A percentile compares a stretch with the other conserved stretches of the same genome.
phyloP scores from a whole-genome alignment of 2,797 vertebrate species.

The Hapalemur alaotrensis region DNA sequence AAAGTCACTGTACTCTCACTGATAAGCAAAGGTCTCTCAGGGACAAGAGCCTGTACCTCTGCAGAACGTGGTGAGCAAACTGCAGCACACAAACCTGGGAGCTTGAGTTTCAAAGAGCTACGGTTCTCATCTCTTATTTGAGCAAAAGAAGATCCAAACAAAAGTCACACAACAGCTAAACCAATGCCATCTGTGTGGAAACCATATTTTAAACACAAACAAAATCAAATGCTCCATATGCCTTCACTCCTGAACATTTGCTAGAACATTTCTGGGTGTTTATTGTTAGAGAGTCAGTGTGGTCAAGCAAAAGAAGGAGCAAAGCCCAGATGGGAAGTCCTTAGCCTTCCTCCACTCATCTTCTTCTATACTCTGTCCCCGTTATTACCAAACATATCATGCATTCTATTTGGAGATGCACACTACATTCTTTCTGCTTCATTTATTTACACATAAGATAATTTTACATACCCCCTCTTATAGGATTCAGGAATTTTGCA shows the following conservation, averaged over 20 bases:
- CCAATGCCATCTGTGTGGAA: slow-evolving; percentile 76
- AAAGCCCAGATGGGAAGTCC: not conserved
- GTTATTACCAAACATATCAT: not conserved
- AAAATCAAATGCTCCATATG: slow-evolving; percentile 49
- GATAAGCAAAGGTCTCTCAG: not conserved
- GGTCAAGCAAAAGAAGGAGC: not conserved
- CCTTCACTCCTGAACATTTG: slow-evolving; percentile 39
- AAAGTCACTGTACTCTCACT: not conserved
- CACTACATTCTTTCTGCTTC: not conserved
- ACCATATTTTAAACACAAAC: slow-evolving; percentile 70
- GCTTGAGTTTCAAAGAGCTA: slow-evolving; percentile 58
- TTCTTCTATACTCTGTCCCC: not conserved
- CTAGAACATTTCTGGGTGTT: slow-evolving; percentile 43
- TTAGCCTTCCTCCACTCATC: not conserved
- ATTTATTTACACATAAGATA: not conserved
- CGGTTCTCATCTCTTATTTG: slow-evolving; percentile 69
- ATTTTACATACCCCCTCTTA: not conserved
- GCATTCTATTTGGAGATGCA: not conserved
- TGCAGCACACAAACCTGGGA: slow-evolving; percentile 49
- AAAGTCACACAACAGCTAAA: slow-evolving; percentile 75
- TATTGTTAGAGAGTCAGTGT: slow-evolving; percentile 29
- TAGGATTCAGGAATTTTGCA: slow-evolving; percentile 10
- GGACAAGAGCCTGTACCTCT: not conserved
- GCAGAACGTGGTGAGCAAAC: slow-evolving; percentile 49
- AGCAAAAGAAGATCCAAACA: slow-evolving; percentile 75